A percentile compares a stretch with the other conserved stretches of the same genome.
These are phyloP conservation scores for Eleutherodactylus coqui DNA, from an alignment of 2,797 vertebrate genomes.

Conservation along the genomic window DNA sequence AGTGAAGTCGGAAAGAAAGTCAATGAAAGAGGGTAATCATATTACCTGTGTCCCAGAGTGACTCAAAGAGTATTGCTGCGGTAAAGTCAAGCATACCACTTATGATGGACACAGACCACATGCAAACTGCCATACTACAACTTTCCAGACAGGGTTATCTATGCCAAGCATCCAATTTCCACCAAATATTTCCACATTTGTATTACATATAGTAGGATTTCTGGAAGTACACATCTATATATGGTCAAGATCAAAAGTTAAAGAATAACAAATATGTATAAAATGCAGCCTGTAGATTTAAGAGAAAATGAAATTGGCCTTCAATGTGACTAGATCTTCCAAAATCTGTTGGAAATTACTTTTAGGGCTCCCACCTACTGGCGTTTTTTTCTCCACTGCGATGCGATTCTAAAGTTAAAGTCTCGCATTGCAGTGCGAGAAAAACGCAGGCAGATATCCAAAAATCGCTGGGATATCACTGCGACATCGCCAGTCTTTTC, in stretches of 20 bases:
- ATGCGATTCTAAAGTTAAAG: no score
- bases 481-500: no score
- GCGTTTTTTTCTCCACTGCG: no score
- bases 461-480: no score
- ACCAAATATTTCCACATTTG: slow-evolving; percentile 4
- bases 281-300: neutral
- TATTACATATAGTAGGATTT: neutral
- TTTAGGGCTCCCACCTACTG: no score
- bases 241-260: neutral
- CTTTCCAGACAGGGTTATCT: neutral
- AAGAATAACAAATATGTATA: neutral
- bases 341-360: no score
- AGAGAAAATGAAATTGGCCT: neutral
- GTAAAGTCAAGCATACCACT: slow-evolving; percentile 26
- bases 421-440: no score
- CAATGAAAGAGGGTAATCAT: slow-evolving; percentile 75
- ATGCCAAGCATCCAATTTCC: neutral
- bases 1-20: slow-evolving; percentile 82
- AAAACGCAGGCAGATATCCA: no score
- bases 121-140: slow-evolving; percentile 20
- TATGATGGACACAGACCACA: slow-evolving; percentile 28
- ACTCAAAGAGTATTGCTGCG: slow-evolving; percentile 59
- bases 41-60: slow-evolving; percentile 81
- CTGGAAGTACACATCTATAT: neutral
- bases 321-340: neutral